phyloP scores from a whole-genome alignment of 2,888 invertebrate species.

The Allacma fusca region DNA sequence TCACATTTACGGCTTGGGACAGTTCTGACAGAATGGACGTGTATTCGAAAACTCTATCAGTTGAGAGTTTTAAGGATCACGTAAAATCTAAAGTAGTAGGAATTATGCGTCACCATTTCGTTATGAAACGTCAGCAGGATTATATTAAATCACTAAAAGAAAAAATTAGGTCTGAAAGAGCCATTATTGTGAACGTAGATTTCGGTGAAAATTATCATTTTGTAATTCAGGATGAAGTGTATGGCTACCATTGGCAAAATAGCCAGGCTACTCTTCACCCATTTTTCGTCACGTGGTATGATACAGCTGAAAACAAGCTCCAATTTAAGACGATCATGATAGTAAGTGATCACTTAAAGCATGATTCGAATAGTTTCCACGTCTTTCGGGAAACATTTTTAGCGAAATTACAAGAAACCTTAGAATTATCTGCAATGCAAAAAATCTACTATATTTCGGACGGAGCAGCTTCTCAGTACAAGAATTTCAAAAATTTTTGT shows the following conservation, averaged over 20 bases:
- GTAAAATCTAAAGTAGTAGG: too few relatives aligned
- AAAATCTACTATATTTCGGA: conserved; percentile 57
- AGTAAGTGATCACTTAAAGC: conserved; percentile 51
- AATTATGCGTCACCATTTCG: too few relatives aligned
- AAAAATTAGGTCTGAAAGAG: too few relatives aligned
- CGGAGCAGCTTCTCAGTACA: conserved; percentile 59
- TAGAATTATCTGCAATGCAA: conserved; percentile 19
- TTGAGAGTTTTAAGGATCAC: too few relatives aligned
- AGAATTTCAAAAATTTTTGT: conserved; percentile 58
- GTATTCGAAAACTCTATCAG: too few relatives aligned
- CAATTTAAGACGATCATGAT: conserved; percentile 29
- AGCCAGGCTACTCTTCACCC: conserved; percentile 58
- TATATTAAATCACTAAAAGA: too few relatives aligned
- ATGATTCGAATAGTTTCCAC: conserved; percentile 52
- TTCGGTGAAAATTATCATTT: conserved; percentile 59
- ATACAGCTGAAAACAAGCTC: neutral
- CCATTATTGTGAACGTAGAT: conserved; percentile 51
- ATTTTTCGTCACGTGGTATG: conserved; percentile 29
- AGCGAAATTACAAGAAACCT: neutral
- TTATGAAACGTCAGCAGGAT: too few relatives aligned
- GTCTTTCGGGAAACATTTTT: conserved; percentile 46
- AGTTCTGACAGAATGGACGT: too few relatives aligned
- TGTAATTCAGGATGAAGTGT: conserved; percentile 58
- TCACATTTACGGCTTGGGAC: too few relatives aligned
- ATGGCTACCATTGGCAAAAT: conserved; percentile 58